Evolutionary conservation across 37 sponge, comb jelly and placozoan genomes (phyloP).

Genomic region (Agelas oroides): DNA sequence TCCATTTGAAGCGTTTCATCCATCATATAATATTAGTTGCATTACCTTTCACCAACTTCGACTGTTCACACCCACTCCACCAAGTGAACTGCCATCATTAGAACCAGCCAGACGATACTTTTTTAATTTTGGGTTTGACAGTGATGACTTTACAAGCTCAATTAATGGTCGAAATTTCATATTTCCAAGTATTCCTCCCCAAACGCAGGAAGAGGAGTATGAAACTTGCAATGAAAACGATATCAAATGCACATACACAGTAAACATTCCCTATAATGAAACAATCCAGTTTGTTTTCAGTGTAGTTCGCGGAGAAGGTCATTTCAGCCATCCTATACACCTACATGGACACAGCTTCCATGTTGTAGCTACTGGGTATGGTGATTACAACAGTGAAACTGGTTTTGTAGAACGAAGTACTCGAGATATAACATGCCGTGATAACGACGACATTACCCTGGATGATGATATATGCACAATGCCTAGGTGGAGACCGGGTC

Average conservation of each 20-base stretch:
- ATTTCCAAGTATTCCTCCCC: slow-evolving; percentile 29
- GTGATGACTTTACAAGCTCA: background rate
- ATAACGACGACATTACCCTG: background rate
- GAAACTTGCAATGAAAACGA: background rate
- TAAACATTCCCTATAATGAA: slow-evolving; percentile 20
- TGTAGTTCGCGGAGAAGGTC: background rate
- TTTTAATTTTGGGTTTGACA: slow-evolving; percentile 51
- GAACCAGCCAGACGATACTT: background rate
- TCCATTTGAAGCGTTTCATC: slow-evolving; percentile 61
- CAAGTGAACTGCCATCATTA: background rate
- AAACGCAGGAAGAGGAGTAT: slow-evolving; percentile 25
- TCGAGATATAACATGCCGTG: slow-evolving; percentile 36
- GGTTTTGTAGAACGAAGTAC: background rate
- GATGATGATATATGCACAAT: background rate
- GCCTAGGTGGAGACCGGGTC: background rate
- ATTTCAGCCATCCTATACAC: slow-evolving; percentile 71
- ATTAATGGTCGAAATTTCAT: slow-evolving; percentile 58
- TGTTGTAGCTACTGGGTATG: slow-evolving; percentile 74
- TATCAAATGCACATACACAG: slow-evolving; percentile 19
- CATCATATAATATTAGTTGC: slow-evolving; percentile 56
- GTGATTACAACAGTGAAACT: slow-evolving; percentile 23
- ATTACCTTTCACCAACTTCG: slow-evolving; percentile 8
- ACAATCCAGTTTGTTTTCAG: slow-evolving; percentile 46
- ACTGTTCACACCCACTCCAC: background rate
- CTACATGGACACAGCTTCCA: slow-evolving; percentile 79